Conservation (phyloP, 2,113 vertebrate genomes). For the Gasterosteus aculeatus region DNA sequence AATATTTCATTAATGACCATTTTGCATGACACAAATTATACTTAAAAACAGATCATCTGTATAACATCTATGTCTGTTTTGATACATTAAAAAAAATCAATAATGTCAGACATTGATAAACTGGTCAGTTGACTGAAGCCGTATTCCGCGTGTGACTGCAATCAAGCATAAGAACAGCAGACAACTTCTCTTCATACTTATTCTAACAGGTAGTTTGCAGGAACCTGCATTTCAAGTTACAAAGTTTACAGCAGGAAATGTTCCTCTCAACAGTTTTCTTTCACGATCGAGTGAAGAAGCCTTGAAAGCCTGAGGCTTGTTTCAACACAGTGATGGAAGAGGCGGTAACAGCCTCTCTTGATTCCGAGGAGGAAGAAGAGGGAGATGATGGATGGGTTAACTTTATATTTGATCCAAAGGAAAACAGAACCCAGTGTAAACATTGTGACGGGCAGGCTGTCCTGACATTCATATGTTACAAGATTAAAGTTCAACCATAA, state of each 20-base stretch:
- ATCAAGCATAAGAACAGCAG: conserved; percentile 5
- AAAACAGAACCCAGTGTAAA: conserved; percentile 44
- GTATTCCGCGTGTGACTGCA: conserved; percentile 8
- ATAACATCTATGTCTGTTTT: not conserved
- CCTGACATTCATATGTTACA: conserved; percentile 22
- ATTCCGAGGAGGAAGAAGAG: conserved; percentile 38
- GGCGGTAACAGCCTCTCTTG: conserved; percentile 42
- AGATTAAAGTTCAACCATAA: conserved; percentile 50
- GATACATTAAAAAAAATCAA: not conserved
- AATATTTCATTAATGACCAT: not conserved
- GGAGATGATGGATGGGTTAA: conserved; percentile 54
- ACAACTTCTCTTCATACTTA: conserved; percentile 4
- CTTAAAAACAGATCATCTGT: not conserved
- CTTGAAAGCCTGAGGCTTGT: conserved; percentile 49
- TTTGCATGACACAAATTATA: not conserved
- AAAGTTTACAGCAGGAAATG: conserved; percentile 26
- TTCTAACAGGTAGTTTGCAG: conserved; percentile 13
- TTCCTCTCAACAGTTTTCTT: conserved; percentile 44
- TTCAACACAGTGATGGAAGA: conserved; percentile 55
- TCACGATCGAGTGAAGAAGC: conserved; percentile 51
- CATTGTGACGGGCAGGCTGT: conserved; percentile 9
- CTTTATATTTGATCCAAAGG: conserved; percentile 52
- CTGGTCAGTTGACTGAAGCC: not conserved
- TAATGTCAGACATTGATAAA: not conserved
- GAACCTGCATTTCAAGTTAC: not conserved